These are phyloP conservation scores for Agrotis segetum DNA, from an alignment of 2,888 invertebrate species.

Conservation along the genomic window DNA sequence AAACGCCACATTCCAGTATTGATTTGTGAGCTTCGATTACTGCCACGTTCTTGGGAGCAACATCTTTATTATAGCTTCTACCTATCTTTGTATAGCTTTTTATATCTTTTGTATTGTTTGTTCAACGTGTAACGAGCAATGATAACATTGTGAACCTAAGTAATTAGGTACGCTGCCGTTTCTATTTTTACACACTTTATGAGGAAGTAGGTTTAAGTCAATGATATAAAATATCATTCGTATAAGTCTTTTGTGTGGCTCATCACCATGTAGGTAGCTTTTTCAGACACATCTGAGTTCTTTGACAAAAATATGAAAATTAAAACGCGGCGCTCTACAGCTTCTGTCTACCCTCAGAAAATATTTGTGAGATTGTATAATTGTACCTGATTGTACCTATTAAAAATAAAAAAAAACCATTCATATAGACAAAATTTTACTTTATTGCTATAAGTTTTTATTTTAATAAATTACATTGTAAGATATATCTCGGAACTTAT, in stretches of 20 bases:
- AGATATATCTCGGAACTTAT: constrained; percentile 31
- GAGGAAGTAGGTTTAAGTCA: not conserved
- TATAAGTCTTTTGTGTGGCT: not conserved
- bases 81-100: not conserved
- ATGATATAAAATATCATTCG: too few relatives aligned
- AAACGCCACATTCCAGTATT: constrained; percentile 40
- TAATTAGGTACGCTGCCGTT: not conserved
- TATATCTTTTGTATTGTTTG: constrained; percentile 29
- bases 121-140: constrained; percentile 12
- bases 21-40: constrained; percentile 19
- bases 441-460: constrained; percentile 56
- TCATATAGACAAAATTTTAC: constrained; percentile 23
- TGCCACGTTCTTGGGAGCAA: constrained; percentile 25
- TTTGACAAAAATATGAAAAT: too few relatives aligned
- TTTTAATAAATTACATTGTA: constrained; percentile 42
- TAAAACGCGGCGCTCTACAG: too few relatives aligned
- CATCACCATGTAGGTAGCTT: not conserved
- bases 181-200: constrained; percentile 9
- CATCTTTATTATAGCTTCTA: constrained; percentile 18
- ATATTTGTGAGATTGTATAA: too few relatives aligned
- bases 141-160: constrained; percentile 50
- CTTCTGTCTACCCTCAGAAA: too few relatives aligned
- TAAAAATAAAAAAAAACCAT: not conserved
- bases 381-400: too few relatives aligned
- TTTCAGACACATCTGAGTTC: not conserved